Percentiles rank a stretch among this genome's conserved stretches.
Conservation (phyloP, 2,888 invertebrate species). For the Agonopterix arenella region DNA sequence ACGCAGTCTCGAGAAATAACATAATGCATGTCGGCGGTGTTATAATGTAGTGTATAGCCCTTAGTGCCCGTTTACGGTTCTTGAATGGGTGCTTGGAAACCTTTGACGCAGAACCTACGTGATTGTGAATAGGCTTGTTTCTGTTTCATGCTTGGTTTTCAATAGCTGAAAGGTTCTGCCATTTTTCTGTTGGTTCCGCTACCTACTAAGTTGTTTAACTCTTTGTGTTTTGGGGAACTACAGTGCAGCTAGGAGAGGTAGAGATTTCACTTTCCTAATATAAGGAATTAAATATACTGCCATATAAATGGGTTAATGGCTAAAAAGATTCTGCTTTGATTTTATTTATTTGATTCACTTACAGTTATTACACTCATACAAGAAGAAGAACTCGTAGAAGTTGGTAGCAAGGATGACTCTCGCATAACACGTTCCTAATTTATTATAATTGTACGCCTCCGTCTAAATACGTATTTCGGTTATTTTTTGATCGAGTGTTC, state of each 20-base stretch:
- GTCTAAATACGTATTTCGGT: too few species aligned
- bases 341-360: too few species aligned
- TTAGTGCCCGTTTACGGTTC: slow-evolving; percentile 39
- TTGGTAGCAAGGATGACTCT: too few species aligned
- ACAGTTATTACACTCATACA: too few species aligned
- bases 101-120: slow-evolving; percentile 58
- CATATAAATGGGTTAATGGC: too few species aligned
- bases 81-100: slow-evolving; percentile 48
- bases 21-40: slow-evolving; percentile 38
- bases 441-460: too few species aligned
- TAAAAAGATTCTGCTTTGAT: too few species aligned
- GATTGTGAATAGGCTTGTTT: slow-evolving; percentile 58
- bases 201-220: slow-evolving; percentile 13
- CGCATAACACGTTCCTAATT: too few species aligned
- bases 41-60: slow-evolving; percentile 24
- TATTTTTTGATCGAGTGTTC: too few species aligned
- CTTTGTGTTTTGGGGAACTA: slow-evolving; percentile 1
- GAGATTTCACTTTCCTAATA: too few species aligned
- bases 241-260: slow-evolving; percentile 6
- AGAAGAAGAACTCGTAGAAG: too few species aligned
- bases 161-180: slow-evolving; percentile 33
- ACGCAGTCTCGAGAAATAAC: slow-evolving; percentile 34
- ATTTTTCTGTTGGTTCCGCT: slow-evolving; percentile 24
- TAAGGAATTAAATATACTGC: too few species aligned
- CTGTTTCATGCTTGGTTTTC: slow-evolving; percentile 59